A percentile compares a stretch with the other conserved stretches of the same genome.
Evolutionary conservation across 2,888 invertebrate species (phyloP).

Genomic region (Chrysolina americana): DNA sequence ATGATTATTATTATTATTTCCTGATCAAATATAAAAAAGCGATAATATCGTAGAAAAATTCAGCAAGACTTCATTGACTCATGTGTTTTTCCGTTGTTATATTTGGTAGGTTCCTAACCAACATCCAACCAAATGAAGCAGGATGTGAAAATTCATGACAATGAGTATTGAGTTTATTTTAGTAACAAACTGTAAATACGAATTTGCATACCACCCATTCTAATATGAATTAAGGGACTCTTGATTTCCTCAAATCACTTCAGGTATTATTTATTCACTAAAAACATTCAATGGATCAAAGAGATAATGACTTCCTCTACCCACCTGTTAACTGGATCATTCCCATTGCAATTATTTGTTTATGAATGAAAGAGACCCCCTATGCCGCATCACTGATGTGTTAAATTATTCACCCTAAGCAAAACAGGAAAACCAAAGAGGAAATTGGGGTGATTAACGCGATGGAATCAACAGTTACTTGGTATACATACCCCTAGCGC

Average conservation of each 20-base stretch:
- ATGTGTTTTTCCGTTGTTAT: no score
- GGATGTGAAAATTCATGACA: no score
- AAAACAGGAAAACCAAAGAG: not conserved
- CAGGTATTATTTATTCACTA: not conserved
- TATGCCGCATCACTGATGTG: not conserved
- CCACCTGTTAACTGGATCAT: constrained; percentile 7
- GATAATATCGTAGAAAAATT: no score
- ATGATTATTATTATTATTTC: no score
- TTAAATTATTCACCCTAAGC: constrained; percentile 21
- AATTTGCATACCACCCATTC: no score
- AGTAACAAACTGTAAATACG: no score
- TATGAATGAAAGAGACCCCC: not conserved
- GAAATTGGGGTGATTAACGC: not conserved
- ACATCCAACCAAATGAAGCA: no score
- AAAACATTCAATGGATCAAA: not conserved
- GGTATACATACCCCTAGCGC: constrained; percentile 26
- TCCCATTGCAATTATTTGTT: not conserved
- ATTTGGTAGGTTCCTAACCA: no score
- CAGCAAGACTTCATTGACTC: no score
- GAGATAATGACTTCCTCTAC: not conserved
- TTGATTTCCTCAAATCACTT: not conserved
- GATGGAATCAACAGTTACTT: constrained; percentile 8
- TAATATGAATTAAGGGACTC: not conserved
- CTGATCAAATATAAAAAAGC: no score
- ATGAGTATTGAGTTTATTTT: no score